A percentile compares a stretch with the other conserved stretches of the same genome.
phyloP scores from a whole-genome alignment of 2,888 invertebrate species.

The Melinaea menophilus region DNA sequence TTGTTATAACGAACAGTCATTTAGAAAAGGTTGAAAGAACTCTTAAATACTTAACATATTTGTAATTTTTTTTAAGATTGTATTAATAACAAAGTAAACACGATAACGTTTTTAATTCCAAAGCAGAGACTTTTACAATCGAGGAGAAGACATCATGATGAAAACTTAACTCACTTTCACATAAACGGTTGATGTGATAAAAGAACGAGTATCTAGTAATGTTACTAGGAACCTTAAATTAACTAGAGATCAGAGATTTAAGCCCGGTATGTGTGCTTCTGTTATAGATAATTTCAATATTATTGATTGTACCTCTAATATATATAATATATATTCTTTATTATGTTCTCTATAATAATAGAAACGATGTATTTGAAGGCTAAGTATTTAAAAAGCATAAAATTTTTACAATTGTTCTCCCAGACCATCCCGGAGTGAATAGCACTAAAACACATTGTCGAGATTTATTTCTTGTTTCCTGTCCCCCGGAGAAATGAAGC shows the following conservation, averaged over 20 bases:
- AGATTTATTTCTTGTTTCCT: slow-evolving; percentile 12
- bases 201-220: no score
- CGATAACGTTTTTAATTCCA: no score
- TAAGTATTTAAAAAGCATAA: slow-evolving; percentile 3
- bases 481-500: slow-evolving; percentile 10
- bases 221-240: no score
- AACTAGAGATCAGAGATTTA: no score
- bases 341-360: background rate
- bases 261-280: no score
- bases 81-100: background rate
- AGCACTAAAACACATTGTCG: background rate
- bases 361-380: background rate
- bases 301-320: no score
- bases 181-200: no score
- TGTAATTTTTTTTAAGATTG: background rate
- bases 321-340: no score
- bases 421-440: background rate
- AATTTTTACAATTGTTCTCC: slow-evolving; percentile 1
- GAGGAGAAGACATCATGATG: no score
- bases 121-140: no score
- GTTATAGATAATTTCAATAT: no score
- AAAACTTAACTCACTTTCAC: no score
- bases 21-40: background rate
- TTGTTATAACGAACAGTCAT: background rate
- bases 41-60: background rate